Evolutionary conservation across 2,113 vertebrate species (phyloP).

Genomic region (Proterorhinus semilunaris): DNA sequence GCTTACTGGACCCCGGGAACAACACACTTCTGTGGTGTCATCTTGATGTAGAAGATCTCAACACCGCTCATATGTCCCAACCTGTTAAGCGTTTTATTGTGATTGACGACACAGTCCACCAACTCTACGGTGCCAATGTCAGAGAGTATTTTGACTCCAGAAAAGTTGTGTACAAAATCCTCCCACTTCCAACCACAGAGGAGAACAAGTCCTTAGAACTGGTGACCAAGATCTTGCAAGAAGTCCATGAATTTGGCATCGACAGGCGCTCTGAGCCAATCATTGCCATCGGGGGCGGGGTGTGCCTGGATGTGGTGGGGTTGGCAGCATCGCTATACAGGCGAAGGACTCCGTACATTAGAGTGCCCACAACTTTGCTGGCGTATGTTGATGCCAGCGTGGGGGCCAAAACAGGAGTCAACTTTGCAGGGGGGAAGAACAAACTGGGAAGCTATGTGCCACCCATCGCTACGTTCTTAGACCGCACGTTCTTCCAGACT

Average conservation of each 20-base stretch:
- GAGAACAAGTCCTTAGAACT: slow-evolving; percentile 79
- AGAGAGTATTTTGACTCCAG: slow-evolving; percentile 72
- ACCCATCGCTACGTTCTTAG: slow-evolving; percentile 72
- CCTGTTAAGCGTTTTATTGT: slow-evolving; percentile 75
- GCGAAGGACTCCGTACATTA: slow-evolving; percentile 78
- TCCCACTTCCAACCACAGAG: slow-evolving; percentile 75
- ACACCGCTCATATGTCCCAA: slow-evolving; percentile 40
- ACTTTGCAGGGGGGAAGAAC: slow-evolving; percentile 83
- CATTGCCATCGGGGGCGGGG: slow-evolving; percentile 76
- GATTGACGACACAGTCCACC: slow-evolving; percentile 74
- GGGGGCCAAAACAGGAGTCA: slow-evolving; percentile 79
- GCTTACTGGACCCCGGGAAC: slow-evolving; percentile 74
- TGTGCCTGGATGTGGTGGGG: slow-evolving; percentile 81
- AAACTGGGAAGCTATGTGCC: slow-evolving; percentile 79
- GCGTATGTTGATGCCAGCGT: slow-evolving; percentile 78
- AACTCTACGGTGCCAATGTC: slow-evolving; percentile 74
- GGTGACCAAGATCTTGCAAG: slow-evolving; percentile 75
- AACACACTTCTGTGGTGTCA: slow-evolving; percentile 78
- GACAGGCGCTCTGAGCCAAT: slow-evolving; percentile 77
- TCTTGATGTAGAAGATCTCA: slow-evolving; percentile 50
- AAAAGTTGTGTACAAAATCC: slow-evolving; percentile 68
- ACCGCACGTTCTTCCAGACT: slow-evolving; percentile 78
- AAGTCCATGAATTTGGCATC: slow-evolving; percentile 74
- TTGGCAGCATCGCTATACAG: slow-evolving; percentile 76
- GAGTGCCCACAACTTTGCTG: slow-evolving; percentile 79